phyloP scores from a whole-genome alignment of 2,888 invertebrate species.

The Lacanobia oleracea region DNA sequence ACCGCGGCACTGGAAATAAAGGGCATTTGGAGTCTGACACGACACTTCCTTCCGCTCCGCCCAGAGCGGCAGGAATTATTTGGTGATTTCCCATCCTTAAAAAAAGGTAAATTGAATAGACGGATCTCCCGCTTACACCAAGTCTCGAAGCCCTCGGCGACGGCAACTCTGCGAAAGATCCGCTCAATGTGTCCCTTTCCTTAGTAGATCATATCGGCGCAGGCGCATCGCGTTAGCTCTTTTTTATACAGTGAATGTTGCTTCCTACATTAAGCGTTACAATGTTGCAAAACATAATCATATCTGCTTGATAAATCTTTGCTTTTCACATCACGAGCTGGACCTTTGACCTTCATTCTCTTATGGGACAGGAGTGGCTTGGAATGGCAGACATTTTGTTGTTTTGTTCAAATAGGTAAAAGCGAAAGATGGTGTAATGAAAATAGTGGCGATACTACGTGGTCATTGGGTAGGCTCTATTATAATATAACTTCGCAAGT shows the following conservation, averaged over 20 bases:
- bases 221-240: conserved; percentile 2
- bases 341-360: conserved; percentile 13
- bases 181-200: not conserved
- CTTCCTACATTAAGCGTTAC: conserved; percentile 1
- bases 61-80: too few relatives aligned
- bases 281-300: conserved; percentile 27
- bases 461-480: not conserved
- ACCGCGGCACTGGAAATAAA: too few relatives aligned
- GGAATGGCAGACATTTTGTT: conserved; percentile 3
- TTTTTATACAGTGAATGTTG: not conserved
- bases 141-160: not conserved
- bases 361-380: conserved; percentile 14
- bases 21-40: too few relatives aligned
- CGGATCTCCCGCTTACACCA: not conserved
- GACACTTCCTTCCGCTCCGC: too few relatives aligned
- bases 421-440: not conserved
- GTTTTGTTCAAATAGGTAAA: not conserved
- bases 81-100: too few relatives aligned
- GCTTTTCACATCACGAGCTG: conserved; percentile 9
- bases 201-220: conserved; percentile 11
- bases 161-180: not conserved
- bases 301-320: conserved; percentile 19
- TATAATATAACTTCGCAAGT: too few relatives aligned
- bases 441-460: not conserved
- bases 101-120: too few relatives aligned